Conservation (phyloP, 1,140 invertebrate genomes). For the Caenorhabditis brenneri region DNA sequence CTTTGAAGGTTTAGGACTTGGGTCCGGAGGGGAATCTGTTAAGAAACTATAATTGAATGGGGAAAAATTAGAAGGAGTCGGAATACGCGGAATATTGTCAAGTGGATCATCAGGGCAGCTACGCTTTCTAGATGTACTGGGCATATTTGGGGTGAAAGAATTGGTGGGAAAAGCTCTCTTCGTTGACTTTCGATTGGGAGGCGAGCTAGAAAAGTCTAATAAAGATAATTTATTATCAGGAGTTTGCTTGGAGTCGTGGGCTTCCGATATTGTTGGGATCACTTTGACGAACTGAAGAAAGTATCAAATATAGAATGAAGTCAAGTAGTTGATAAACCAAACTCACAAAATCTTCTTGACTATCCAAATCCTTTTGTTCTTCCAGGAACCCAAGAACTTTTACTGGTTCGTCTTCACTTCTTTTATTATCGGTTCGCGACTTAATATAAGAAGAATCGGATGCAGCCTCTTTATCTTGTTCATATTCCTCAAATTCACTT, state of each 20-base stretch:
- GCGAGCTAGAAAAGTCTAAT: no score
- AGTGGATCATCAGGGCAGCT: background rate
- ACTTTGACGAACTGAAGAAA: no score
- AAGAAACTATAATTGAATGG: background rate
- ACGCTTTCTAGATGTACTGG: background rate
- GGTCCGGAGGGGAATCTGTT: background rate
- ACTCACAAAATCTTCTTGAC: constrained; percentile 8
- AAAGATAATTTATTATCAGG: no score
- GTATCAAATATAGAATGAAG: no score
- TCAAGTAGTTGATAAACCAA: no score
- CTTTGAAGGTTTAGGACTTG: background rate
- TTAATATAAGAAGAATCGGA: background rate
- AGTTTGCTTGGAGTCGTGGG: no score
- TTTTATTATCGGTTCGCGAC: background rate
- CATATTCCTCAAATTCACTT: constrained; percentile 13
- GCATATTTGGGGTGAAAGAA: no score
- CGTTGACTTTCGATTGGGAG: no score
- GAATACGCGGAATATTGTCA: background rate
- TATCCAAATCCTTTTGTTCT: background rate
- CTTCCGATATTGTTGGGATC: no score
- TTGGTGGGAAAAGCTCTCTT: no score
- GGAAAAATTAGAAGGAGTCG: background rate
- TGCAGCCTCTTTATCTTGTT: background rate
- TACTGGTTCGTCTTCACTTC: background rate
- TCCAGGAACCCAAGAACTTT: background rate